phyloP scores from a whole-genome alignment of 2,797 vertebrate genomes.

The Petrocephalus sullivani region DNA sequence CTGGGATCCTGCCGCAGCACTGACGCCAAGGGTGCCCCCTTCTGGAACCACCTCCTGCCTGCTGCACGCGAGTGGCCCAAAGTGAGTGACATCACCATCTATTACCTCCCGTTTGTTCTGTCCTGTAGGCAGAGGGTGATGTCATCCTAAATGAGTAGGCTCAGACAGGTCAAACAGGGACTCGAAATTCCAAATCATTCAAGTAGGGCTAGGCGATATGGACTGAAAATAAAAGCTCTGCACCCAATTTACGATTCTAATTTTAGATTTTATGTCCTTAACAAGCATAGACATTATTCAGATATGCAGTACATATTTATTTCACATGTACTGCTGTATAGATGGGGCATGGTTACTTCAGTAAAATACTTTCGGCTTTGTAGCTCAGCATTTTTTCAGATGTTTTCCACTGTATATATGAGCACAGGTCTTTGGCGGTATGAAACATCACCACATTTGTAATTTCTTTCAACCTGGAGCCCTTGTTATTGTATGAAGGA shows the following conservation, averaged over 20 bases:
- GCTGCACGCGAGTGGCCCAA: conserved; percentile 59
- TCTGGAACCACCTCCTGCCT: conserved; percentile 94
- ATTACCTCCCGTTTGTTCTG: background rate
- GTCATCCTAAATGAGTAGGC: background rate
- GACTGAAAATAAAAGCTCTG: too few relatives aligned
- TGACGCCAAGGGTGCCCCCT: conserved; percentile 90
- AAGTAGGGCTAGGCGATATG: too few relatives aligned
- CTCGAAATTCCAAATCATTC: background rate
- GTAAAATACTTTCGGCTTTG: background rate
- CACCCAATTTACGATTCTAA: too few relatives aligned
- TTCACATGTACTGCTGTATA: background rate
- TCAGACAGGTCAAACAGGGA: background rate
- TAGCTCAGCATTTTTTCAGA: background rate
- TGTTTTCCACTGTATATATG: background rate
- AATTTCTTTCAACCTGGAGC: background rate
- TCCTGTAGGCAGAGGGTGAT: background rate
- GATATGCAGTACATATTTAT: background rate
- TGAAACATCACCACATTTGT: background rate
- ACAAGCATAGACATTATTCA: too few relatives aligned
- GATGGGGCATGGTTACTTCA: background rate
- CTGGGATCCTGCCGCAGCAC: conserved; percentile 85
- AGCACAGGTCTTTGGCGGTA: background rate
- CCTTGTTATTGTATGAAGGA: background rate
- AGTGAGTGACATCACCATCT: conserved; percentile 59
- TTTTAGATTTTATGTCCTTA: too few relatives aligned